These are phyloP conservation scores for Copidosoma aretas DNA, from an alignment of 2,888 invertebrate species.

Conservation along the genomic window DNA sequence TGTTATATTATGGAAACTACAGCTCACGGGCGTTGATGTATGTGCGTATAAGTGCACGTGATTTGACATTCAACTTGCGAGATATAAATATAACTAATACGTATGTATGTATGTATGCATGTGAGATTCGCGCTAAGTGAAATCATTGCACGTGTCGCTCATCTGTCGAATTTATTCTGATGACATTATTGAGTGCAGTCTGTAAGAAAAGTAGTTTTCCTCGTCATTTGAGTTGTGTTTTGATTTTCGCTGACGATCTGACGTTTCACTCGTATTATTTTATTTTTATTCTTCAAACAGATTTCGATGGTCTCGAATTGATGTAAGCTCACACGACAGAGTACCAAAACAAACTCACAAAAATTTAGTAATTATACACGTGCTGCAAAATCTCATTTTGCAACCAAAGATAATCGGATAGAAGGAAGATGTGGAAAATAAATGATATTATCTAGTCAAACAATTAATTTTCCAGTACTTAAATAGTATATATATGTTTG, in stretches of 20 bases:
- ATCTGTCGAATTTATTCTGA: no score
- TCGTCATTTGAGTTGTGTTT: no score
- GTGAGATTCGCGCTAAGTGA: background rate
- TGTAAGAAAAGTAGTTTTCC: no score
- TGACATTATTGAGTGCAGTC: no score
- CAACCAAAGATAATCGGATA: slow-evolving; percentile 38
- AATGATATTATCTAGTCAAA: slow-evolving; percentile 40
- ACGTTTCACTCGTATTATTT: background rate
- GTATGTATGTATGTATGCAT: background rate
- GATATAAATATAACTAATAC: slow-evolving; percentile 1
- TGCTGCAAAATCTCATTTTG: slow-evolving; percentile 20
- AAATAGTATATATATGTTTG: slow-evolving; percentile 23
- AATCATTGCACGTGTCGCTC: no score
- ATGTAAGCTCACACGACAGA: no score
- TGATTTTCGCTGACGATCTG: background rate
- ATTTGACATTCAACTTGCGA: slow-evolving; percentile 3
- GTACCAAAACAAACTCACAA: no score
- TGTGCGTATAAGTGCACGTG: background rate
- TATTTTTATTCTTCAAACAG: background rate
- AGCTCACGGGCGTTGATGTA: slow-evolving; percentile 1
- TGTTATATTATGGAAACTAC: background rate
- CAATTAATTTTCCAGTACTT: slow-evolving; percentile 37
- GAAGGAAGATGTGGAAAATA: slow-evolving; percentile 17
- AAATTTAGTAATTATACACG: no score
- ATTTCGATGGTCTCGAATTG: no score